phyloP scores from a whole-genome alignment of 2,797 vertebrate genomes.

The Oophaga sylvatica region DNA sequence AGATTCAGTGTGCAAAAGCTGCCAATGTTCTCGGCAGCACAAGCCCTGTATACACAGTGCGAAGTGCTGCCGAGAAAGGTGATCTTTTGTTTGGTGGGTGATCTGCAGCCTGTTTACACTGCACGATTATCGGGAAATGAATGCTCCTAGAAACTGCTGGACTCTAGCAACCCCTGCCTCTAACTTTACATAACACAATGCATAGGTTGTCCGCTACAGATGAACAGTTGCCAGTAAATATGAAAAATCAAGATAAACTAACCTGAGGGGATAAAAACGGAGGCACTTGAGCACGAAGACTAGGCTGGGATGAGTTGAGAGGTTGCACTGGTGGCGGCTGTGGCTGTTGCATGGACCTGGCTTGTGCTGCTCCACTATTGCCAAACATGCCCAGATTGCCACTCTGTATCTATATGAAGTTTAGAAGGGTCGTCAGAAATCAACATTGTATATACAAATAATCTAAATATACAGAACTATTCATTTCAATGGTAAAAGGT shows the following conservation, averaged over 20 bases:
- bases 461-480: background rate
- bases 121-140: too few relatives aligned
- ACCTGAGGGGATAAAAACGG: slow-evolving; percentile 99
- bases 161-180: too few relatives aligned
- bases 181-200: too few relatives aligned
- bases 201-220: background rate
- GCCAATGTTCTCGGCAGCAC: too few relatives aligned
- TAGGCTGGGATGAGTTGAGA: slow-evolving; percentile 99
- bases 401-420: slow-evolving; percentile 85
- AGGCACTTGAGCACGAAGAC: slow-evolving; percentile 99
- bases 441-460: background rate
- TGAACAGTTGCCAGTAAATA: background rate
- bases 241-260: slow-evolving; percentile 38
- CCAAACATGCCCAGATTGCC: slow-evolving; percentile 95
- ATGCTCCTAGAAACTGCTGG: too few relatives aligned
- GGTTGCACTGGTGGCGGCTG: slow-evolving; percentile 92
- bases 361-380: slow-evolving; percentile 96
- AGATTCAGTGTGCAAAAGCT: too few relatives aligned
- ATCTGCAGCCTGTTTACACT: too few relatives aligned
- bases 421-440: background rate
- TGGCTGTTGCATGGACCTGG: slow-evolving; percentile 86
- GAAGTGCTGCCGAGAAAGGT: too few relatives aligned
- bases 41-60: too few relatives aligned
- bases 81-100: too few relatives aligned
- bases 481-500: background rate